Evolutionary conservation across 2,888 invertebrate species (phyloP), one percentile per base, ranked within the genome.

Genomic region (Caenorhabditis sp.): DNA sequence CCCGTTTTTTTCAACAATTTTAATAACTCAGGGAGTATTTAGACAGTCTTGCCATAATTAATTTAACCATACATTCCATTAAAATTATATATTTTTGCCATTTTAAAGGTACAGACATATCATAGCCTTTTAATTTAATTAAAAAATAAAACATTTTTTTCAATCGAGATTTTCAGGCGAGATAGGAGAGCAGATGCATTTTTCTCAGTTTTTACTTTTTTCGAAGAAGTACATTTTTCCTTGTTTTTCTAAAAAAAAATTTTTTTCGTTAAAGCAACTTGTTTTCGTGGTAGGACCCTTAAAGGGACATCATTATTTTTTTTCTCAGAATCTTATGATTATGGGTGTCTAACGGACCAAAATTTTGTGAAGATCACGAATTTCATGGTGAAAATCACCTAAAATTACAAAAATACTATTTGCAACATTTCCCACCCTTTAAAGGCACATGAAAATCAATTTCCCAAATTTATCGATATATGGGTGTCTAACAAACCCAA

Each of bases 11-110:
- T 61, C 59, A 57, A 49, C 24, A 53, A 37, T 69, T 37, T 55
- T 55, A 64, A 54, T 54, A 43, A 53, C 67, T 71, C 71, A 61
- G 62, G 64, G 61, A 65, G 58, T 71, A 57, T 67, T n/a, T n/a
- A 62, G 59, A 49, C 23, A 31, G 43, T 68, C 31, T 31, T 43
- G 12, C 43, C 43, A 43, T 10, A 10, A 5, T 36, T 36, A 36
- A 12, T 17, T 17, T 43, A 10, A 43, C 21, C 10, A 24, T 21
- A 54, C 23, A 54, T 54, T 23, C 54, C 12, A 26, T 55, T 55
- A 58, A 27, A 37, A 37, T 51, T 26, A 10, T 43, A 31, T 50
- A 51, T 27, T 43, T 51, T 60, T 60, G 50, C 24, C 43, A 43
- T 12, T 3, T 43, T n/a, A 27, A 26, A 24, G 23, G 23, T 26